Evolutionary conservation across 2,888 invertebrate genomes (phyloP), one percentile per base, ranked within the genome.

Genomic region (Temnothorax rugatulus): DNA sequence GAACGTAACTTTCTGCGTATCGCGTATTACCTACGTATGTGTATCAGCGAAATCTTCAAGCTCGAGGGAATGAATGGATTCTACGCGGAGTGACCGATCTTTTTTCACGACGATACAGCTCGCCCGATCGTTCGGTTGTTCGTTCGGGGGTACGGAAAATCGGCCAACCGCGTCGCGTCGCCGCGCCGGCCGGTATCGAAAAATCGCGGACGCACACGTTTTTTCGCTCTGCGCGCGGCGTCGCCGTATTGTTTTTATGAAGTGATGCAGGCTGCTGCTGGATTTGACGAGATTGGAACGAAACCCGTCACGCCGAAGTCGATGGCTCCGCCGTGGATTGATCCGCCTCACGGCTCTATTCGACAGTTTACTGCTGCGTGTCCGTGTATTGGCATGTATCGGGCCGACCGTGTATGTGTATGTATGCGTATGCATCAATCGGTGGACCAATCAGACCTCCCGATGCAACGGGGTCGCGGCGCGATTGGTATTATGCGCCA

Each of bases 401-500:
- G 25, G 38, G 25, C 47, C 25, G 29, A 25, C 8, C 21, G 52
- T n/a, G 47, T 18, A 15, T n/a, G 13, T 54, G 29, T 38, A 34
- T 25, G 9, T 18, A 13, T 11, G 57, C 44, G 52, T 38, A 64
- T 34, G 64, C 47, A 77, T 59, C 15, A n/a, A 61, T 47, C 50
- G 83, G 50, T 59, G 75, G 79, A 75, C 88, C 90, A 90, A 88
- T 90, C 86, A 83, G 66, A 85, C 83, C 73, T 86, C 66, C 81
- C 87, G 69, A 59, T 84, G 84, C 90, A 69, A 83, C 90, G 82
- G 57, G 85, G 86, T 87, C 87, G 86, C 73, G 69, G 83, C 81
- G 71, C 86, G 86, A 89, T 87, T 90, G 87, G 82, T 81, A 90
- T 90, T 90, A 88, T 90, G 85, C 89, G 83, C 87, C 86, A 89